These are phyloP conservation scores for Drosophila lowei DNA, from an alignment of 1,140 invertebrate species.

Conservation along the genomic window DNA sequence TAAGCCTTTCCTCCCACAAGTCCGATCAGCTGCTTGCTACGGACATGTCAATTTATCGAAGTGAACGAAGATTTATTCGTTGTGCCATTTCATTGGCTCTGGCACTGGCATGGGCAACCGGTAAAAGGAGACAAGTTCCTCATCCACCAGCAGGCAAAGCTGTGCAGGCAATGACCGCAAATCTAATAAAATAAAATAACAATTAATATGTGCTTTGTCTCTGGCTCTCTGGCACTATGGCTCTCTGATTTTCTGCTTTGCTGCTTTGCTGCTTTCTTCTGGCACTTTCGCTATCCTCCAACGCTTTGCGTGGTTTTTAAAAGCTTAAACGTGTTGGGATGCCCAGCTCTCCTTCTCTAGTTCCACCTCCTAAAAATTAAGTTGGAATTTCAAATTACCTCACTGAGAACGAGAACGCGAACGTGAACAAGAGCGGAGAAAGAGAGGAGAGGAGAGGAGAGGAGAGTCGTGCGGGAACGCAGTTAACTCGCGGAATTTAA, in stretches of 20 bases:
- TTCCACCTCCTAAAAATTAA: constrained; percentile 60
- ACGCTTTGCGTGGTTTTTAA: constrained; percentile 59
- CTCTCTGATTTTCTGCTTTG: constrained; percentile 16
- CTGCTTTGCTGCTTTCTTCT: constrained; percentile 8
- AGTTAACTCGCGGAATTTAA: constrained; percentile 70
- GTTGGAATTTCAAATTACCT: constrained; percentile 75
- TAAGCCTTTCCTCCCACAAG: no score
- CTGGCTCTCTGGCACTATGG: constrained; percentile 48
- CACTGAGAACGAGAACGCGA: constrained; percentile 6
- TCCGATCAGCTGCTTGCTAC: neutral
- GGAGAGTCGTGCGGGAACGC: constrained; percentile 40
- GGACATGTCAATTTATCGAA: no score
- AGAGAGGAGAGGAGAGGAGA: neutral
- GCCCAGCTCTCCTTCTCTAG: neutral
- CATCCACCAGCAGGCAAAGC: neutral
- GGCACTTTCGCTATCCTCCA: neutral
- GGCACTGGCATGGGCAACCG: no score
- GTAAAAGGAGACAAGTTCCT: no score
- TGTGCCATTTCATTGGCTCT: no score
- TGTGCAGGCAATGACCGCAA: constrained; percentile 18
- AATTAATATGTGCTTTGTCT: constrained; percentile 71
- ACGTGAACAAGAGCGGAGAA: neutral
- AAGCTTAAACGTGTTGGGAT: constrained; percentile 74
- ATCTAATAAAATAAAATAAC: constrained; percentile 61
- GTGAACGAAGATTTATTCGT: no score